A percentile compares a stretch with the other conserved stretches of the same genome.
Evolutionary conservation across 2,888 invertebrate species (phyloP).

Genomic region (Drosophila diplacantha): DNA sequence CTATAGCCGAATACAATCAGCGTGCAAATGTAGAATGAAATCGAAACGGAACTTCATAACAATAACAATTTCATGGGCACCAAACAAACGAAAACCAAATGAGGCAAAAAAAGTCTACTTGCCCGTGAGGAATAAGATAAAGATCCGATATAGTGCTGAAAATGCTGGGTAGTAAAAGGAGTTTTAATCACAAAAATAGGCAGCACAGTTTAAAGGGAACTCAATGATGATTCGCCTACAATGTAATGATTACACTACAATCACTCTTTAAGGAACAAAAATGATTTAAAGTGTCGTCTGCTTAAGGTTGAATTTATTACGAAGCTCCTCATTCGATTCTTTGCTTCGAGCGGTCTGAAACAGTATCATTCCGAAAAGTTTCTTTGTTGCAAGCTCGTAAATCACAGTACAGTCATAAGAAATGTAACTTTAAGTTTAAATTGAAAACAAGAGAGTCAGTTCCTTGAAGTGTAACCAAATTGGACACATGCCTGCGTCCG

Average conservation of each 20-base stretch:
- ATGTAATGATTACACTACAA: neutral
- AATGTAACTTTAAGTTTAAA: neutral
- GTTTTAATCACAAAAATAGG: neutral
- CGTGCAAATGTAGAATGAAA: conserved; percentile 25
- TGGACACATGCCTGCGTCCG: neutral
- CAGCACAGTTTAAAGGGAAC: neutral
- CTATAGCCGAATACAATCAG: conserved; percentile 16
- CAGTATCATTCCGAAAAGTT: neutral
- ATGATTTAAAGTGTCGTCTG: neutral
- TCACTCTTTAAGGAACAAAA: too few relatives aligned
- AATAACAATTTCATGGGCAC: conserved; percentile 11
- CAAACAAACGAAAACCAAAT: conserved; percentile 11
- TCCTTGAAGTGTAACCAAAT: neutral
- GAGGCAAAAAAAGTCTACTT: conserved; percentile 1
- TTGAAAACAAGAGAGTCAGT: neutral
- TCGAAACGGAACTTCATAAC: conserved; percentile 5
- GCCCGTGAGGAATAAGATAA: neutral
- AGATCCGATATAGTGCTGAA: neutral
- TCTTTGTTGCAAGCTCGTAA: neutral
- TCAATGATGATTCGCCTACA: neutral
- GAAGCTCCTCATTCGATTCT: neutral
- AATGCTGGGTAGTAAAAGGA: neutral
- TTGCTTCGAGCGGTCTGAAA: neutral
- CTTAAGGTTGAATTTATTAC: neutral
- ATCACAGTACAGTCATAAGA: neutral